Evolutionary conservation across 2,113 vertebrate genomes (phyloP), one percentile per base, ranked within the genome.

Genomic region (Neolamprologus devosi): DNA sequence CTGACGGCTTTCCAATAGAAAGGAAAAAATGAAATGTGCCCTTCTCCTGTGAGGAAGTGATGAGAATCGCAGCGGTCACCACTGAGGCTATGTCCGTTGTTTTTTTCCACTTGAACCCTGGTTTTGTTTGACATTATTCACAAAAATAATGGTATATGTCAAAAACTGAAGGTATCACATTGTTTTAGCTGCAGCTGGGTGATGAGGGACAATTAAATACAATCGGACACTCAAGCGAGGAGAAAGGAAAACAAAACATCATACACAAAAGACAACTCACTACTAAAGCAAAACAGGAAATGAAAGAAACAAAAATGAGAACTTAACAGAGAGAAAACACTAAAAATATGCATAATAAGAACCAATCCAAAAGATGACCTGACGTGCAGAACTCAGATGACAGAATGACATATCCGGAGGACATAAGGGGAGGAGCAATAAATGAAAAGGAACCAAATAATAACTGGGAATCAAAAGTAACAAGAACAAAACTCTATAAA

Each of bases 1-100:
- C 73, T 89, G 94, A 95, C 88, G 8, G 88, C 14, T 95, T 93
- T 91, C 88, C 92, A 47, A 91, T 93, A 79, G 26, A 81, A 47
- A 47, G 33, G 82, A 79, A 90, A 75, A 89, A 90, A 90, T 92
- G 91, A 93, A 91, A 94, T 89, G 85, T 79, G 87, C 81, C 68
- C 13, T 37, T 89, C 83, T 89, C 78, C 57, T n/a, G 80, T 58
- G 89, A 87, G 88, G 84, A 91, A 91, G 82, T 28, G 58, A 85
- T 85, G 85, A 90, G 60, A 84, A 82, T 84, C 21, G 8, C 81
- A 78, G 55, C 3, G 28, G 83, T 90, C 85, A 84, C 81, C 65
- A 90, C 88, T 78, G 85, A 79, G 87, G 19, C 84, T 45, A 63
- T 79, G 78, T 68, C 84, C 6, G 28, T 47, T 11, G 37, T 8